Evolutionary conservation across 2,888 invertebrate species (phyloP).

Genomic region (Pollenia griseotomentosa): DNA sequence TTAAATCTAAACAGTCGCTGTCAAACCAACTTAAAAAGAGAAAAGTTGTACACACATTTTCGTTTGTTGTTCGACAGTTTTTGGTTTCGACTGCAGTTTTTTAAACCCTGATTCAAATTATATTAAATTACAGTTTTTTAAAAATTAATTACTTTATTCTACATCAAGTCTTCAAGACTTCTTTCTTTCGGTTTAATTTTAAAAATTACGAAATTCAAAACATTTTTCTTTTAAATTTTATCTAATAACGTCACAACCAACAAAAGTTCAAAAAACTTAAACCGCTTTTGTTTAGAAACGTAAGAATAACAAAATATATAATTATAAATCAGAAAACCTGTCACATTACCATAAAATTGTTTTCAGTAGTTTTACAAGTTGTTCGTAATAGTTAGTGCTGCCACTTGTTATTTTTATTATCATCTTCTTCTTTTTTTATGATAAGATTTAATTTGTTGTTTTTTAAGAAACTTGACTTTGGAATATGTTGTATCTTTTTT

Average conservation of each 20-base stretch:
- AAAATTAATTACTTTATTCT: no score
- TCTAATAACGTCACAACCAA: constrained; percentile 13
- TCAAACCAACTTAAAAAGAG: no score
- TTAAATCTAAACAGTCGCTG: no score
- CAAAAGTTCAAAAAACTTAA: constrained; percentile 27
- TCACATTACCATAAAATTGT: constrained; percentile 29
- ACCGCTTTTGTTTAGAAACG: constrained; percentile 5
- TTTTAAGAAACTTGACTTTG: constrained; percentile 20
- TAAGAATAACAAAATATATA: constrained; percentile 10
- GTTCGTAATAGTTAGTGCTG: background rate
- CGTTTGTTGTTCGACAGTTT: no score
- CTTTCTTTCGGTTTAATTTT: background rate
- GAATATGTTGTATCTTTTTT: constrained; percentile 7
- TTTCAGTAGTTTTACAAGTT: constrained; percentile 16
- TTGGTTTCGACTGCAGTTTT: no score
- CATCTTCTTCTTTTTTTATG: background rate
- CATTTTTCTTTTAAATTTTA: background rate
- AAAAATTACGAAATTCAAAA: background rate
- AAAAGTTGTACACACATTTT: no score
- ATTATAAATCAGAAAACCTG: constrained; percentile 39
- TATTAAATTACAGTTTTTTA: no score
- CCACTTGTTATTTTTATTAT: background rate
- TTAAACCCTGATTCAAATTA: no score
- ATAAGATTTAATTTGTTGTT: constrained; percentile 5
- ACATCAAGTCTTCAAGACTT: no score